A percentile compares a stretch with the other conserved stretches of the same genome.
Conservation (phyloP, 2,888 invertebrate genomes). For the Clanis bilineata region DNA sequence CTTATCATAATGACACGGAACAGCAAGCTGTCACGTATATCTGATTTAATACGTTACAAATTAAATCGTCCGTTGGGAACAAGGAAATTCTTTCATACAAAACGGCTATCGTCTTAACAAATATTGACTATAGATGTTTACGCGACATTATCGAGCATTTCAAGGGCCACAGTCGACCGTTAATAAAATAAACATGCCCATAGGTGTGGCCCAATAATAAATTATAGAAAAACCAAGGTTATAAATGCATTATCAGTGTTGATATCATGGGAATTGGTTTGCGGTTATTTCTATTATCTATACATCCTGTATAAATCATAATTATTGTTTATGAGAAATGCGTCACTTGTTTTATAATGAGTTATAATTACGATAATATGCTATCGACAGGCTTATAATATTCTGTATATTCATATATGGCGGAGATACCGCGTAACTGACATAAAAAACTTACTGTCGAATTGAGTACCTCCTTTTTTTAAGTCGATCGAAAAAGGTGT, state of each 20-base stretch:
- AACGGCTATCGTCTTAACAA: constrained; percentile 49
- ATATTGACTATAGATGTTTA: constrained; percentile 54
- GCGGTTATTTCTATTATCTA: constrained; percentile 43
- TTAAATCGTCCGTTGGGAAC: constrained; percentile 35
- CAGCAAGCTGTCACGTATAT: neutral
- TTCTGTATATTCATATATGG: too few species aligned
- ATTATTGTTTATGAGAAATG: neutral
- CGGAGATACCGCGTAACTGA: too few species aligned
- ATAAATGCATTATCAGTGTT: constrained; percentile 42
- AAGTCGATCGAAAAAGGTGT: too few species aligned
- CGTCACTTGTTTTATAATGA: neutral
- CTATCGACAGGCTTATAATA: neutral
- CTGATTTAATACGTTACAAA: constrained; percentile 18
- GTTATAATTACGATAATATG: neutral
- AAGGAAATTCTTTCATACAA: constrained; percentile 55
- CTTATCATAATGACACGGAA: too few species aligned
- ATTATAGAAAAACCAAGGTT: constrained; percentile 41
- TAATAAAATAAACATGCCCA: constrained; percentile 56
- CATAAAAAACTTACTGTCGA: too few species aligned
- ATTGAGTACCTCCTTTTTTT: too few species aligned
- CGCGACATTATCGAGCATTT: constrained; percentile 40
- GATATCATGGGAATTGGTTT: constrained; percentile 51
- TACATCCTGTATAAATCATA: constrained; percentile 66
- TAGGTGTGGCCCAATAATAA: constrained; percentile 48
- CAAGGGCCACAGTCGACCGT: constrained; percentile 61